Evolutionary conservation across 2,888 invertebrate species (phyloP), one percentile per base, ranked within the genome.

Genomic region (Phorcus lineatus): DNA sequence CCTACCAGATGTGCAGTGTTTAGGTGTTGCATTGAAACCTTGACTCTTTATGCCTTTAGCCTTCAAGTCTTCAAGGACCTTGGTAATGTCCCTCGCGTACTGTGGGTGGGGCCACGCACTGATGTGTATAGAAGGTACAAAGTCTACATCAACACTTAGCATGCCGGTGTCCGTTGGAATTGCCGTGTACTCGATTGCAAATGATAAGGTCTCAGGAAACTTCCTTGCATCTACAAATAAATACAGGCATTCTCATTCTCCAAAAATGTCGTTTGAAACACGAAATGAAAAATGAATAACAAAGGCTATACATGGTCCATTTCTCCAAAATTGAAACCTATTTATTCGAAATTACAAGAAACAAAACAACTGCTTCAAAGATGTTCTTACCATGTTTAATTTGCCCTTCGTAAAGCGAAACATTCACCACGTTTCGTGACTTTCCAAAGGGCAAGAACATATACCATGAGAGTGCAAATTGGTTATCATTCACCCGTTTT

Each of bases 101-200:
- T 28, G 22, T 28, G 11, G n/a, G 0, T 13, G 13, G 17, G 67
- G 67, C 67, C 67, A 67, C 28, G 28, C n/a, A 11, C 31, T 67
- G 31, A 67, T 67, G 67, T 67, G 22, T n/a, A 67, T 11, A 2
- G 67, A 67, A 13, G 67, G 67, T 17, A 67, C 36, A 36, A 67
- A 67, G 67, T 67, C 67, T 16, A 67, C 31, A 28, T 67, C 67
- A 36, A 67, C 31, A 67, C 67, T 67, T 67, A 28, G 16, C 67
- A 36, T 67, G 28, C 31, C 67, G 2, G 22, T 9, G 7, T 67
- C 67, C 11, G 31, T 31, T 67, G 67, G 67, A 67, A 67, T 36
- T 28, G 28, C 31, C 67, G 24, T n/a, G 31, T 67, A 67, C 0
- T 17, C 28, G 16, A 67, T 28, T 11, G 24, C 67, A 24, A 67